A percentile compares a stretch with the other conserved stretches of the same genome.
Evolutionary conservation across 2,797 vertebrate genomes (phyloP).

Genomic region (Coendou prehensilis): DNA sequence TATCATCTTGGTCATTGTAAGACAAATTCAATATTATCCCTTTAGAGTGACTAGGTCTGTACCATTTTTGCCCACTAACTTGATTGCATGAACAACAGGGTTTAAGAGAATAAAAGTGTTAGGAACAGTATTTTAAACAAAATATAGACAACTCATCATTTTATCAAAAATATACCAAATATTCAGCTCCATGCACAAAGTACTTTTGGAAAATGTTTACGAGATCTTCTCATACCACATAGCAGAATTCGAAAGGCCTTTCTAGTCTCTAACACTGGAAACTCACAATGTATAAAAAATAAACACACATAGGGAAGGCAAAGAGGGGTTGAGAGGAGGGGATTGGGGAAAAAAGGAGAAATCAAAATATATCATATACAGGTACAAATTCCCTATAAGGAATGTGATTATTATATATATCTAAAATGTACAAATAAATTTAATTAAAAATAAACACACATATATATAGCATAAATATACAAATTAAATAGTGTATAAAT

Average conservation of each 20-base stretch:
- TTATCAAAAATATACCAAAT: slow-evolving; percentile 48
- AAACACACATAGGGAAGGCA: background rate
- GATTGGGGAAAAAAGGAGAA: background rate
- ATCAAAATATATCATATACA: background rate
- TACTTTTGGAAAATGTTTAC: slow-evolving; percentile 29
- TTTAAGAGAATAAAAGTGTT: slow-evolving; percentile 35
- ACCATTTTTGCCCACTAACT: background rate
- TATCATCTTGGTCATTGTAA: background rate
- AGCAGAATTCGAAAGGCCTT: slow-evolving; percentile 47
- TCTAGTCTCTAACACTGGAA: slow-evolving; percentile 8
- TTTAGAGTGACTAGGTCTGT: background rate
- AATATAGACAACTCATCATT: slow-evolving; percentile 42
- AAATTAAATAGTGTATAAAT: background rate
- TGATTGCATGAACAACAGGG: background rate
- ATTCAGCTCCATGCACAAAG: background rate
- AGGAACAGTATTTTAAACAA: slow-evolving; percentile 55
- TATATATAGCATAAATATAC: background rate
- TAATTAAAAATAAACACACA: background rate
- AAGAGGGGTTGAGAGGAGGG: background rate
- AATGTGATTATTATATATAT: background rate
- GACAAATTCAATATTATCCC: slow-evolving; percentile 37
- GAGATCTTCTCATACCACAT: slow-evolving; percentile 3
- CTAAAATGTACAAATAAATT: background rate
- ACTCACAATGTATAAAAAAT: background rate
- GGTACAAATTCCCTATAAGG: background rate